Evolutionary conservation across 2,113 vertebrate genomes (phyloP).

Genomic region (Scomber japonicus): DNA sequence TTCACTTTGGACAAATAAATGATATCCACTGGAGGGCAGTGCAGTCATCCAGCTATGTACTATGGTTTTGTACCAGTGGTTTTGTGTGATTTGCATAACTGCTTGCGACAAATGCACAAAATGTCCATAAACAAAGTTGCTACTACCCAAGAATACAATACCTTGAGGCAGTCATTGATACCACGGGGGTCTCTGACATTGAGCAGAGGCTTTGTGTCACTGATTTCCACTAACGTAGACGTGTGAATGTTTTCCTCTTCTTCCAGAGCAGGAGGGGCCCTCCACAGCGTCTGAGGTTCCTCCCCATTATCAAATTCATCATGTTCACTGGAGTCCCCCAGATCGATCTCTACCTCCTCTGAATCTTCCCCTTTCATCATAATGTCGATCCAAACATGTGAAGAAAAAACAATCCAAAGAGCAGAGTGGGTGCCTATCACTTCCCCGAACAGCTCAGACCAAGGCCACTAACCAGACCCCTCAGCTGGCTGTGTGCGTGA

Average conservation of each 20-base stretch:
- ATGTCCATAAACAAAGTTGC: background rate
- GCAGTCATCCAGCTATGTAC: conserved; percentile 5
- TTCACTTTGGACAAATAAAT: background rate
- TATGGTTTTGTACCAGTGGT: too few species aligned
- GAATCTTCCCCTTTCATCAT: conserved; percentile 72
- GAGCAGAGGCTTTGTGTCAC: conserved; percentile 83
- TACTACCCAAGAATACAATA: conserved; percentile 56
- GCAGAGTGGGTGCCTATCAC: background rate
- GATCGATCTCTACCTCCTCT: conserved; percentile 83
- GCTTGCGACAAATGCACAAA: background rate
- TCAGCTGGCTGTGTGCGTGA: conserved; percentile 42
- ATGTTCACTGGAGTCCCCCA: conserved; percentile 73
- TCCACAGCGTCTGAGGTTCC: conserved; percentile 75
- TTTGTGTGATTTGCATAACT: background rate
- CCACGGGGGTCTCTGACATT: conserved; percentile 81
- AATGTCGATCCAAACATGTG: conserved; percentile 41
- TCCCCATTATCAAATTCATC: conserved; percentile 74
- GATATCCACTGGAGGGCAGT: conserved; percentile 42
- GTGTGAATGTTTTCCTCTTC: conserved; percentile 80
- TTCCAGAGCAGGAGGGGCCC: conserved; percentile 68
- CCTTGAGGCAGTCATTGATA: conserved; percentile 86
- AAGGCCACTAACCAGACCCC: conserved; percentile 36
- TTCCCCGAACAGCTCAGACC: conserved; percentile 31
- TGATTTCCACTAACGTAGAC: conserved; percentile 80
- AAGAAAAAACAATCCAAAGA: conserved; percentile 30